Percentiles rank a stretch among this genome's conserved stretches.
phyloP scores from a whole-genome alignment of 2,797 vertebrate species.

The Dicrostonyx torquatus region DNA sequence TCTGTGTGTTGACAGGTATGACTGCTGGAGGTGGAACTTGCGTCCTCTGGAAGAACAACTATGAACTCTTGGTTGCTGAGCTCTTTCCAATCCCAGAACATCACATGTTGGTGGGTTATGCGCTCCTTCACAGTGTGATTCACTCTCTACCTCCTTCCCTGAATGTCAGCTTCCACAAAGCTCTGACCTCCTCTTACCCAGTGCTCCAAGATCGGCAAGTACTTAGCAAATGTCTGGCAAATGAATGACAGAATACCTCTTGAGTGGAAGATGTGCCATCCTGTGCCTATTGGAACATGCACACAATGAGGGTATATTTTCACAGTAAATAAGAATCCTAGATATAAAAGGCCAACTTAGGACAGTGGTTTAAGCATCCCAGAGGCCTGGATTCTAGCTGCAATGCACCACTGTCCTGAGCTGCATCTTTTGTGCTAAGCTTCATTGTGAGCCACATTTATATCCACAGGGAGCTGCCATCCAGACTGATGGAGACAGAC shows the following conservation, averaged over 20 bases:
- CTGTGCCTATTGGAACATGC: not conserved
- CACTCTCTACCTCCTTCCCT: not conserved
- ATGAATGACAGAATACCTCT: not conserved
- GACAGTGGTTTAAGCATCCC: not conserved
- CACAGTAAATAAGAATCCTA: not conserved
- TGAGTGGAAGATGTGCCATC: not conserved
- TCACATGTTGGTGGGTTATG: rapidly evolving
- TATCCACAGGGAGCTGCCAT: not conserved
- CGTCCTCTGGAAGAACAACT: not conserved
- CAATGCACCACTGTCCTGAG: rapidly evolving
- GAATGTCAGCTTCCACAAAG: too few species aligned
- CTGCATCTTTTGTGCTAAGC: not conserved
- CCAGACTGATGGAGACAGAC: not conserved
- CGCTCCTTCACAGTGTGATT: rapidly evolving
- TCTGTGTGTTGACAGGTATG: not conserved
- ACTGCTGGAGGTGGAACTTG: not conserved
- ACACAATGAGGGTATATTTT: not conserved
- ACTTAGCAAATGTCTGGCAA: not conserved
- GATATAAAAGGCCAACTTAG: too few species aligned
- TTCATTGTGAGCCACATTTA: rapidly evolving
- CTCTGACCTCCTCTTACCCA: not conserved
- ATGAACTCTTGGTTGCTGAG: not conserved
- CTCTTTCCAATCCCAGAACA: too few species aligned
- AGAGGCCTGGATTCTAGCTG: rapidly evolving
- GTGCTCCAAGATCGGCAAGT: not conserved